A percentile compares a stretch with the other conserved stretches of the same genome.
These are phyloP conservation scores for Drosophila dunni DNA, from an alignment of 1,140 invertebrate genomes.

Conservation along the genomic window DNA sequence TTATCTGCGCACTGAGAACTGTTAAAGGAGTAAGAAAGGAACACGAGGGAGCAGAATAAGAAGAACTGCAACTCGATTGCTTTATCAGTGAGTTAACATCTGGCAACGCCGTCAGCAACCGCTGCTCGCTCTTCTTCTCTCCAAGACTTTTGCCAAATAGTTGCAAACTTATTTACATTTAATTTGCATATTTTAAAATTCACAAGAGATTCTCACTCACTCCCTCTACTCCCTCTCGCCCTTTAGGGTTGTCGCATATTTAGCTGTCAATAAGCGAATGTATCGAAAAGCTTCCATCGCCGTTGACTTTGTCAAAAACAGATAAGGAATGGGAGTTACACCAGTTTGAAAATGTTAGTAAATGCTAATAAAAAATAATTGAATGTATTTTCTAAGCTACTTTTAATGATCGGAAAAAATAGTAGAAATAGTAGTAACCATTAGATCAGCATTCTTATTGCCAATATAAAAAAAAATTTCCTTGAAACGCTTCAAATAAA, in stretches of 20 bases:
- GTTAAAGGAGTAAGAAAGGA: slow-evolving; percentile 38
- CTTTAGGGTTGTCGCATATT: slow-evolving; percentile 31
- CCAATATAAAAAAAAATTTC: too few relatives aligned
- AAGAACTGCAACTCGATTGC: slow-evolving; percentile 18
- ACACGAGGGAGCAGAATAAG: background rate
- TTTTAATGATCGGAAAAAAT: too few relatives aligned
- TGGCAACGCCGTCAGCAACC: slow-evolving; percentile 12
- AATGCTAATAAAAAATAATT: too few relatives aligned
- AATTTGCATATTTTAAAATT: slow-evolving; percentile 76
- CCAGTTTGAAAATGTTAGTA: slow-evolving; percentile 38
- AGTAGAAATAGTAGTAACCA: too few relatives aligned
- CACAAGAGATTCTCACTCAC: slow-evolving; percentile 5
- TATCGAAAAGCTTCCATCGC: slow-evolving; percentile 28
- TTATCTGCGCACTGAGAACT: slow-evolving; percentile 51
- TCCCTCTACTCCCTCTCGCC: background rate
- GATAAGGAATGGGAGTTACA: background rate
- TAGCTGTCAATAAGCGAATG: slow-evolving; percentile 43
- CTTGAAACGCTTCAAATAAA: too few relatives aligned
- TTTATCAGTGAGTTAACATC: slow-evolving; percentile 44
- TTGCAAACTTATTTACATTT: slow-evolving; percentile 81
- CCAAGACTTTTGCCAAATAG: slow-evolving; percentile 56
- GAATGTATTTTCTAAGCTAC: too few relatives aligned
- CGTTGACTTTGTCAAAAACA: slow-evolving; percentile 2
- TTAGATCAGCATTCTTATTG: too few relatives aligned
- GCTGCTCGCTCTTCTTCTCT: background rate